These are phyloP conservation scores for Calliphora vomitoria DNA, from an alignment of 2,888 invertebrate species.

Conservation along the genomic window DNA sequence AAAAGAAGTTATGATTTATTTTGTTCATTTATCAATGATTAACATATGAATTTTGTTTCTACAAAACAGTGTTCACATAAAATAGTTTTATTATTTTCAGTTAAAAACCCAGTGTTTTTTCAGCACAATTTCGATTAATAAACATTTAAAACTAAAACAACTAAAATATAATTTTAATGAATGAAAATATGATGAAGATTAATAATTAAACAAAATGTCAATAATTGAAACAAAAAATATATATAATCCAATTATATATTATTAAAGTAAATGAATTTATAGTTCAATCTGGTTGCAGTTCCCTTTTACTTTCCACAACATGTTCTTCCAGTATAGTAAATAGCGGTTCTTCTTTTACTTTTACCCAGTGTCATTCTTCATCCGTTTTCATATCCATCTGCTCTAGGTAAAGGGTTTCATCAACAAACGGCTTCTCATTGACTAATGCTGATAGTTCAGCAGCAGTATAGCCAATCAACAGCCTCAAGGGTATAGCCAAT, in stretches of 20 bases:
- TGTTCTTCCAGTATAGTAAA: constrained; percentile 73
- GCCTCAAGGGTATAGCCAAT: constrained; percentile 86
- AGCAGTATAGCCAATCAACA: constrained; percentile 93
- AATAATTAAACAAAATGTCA: constrained; percentile 72
- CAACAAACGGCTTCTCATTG: constrained; percentile 80
- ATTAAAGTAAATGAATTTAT: constrained; percentile 47
- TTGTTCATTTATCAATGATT: constrained; percentile 28
- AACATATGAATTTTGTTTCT: constrained; percentile 30
- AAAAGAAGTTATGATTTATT: constrained; percentile 12
- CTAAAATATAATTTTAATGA: constrained; percentile 45
- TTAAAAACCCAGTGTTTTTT: constrained; percentile 49
- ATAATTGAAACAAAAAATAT: constrained; percentile 67
- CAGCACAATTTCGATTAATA: constrained; percentile 66
- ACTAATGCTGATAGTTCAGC: constrained; percentile 92
- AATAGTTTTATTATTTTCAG: constrained; percentile 19
- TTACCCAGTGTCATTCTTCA: constrained; percentile 78
- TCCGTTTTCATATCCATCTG: constrained; percentile 76
- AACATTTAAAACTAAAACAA: constrained; percentile 51
- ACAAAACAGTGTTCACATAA: constrained; percentile 40
- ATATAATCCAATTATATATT: constrained; percentile 36
- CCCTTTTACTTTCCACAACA: constrained; percentile 62
- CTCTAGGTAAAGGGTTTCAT: constrained; percentile 76
- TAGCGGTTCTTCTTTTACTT: constrained; percentile 71
- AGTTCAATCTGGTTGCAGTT: constrained; percentile 69
- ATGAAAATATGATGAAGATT: constrained; percentile 63